Evolutionary conservation across 2,113 vertebrate genomes (phyloP).

Genomic region (Oenanthe oenanthe): DNA sequence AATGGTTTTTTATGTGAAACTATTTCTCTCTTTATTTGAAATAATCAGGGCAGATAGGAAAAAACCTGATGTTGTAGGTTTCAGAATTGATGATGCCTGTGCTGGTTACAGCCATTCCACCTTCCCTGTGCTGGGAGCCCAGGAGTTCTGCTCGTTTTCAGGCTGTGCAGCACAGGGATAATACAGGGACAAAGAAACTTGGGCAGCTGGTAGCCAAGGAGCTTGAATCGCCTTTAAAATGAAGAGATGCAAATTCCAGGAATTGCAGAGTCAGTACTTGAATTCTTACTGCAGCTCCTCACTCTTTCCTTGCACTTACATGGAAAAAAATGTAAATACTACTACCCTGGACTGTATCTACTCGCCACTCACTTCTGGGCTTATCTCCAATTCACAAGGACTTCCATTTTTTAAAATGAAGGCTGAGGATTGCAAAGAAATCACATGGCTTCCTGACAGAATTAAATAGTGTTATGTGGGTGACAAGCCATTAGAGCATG

Average conservation of each 20-base stretch:
- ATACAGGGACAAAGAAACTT: not conserved
- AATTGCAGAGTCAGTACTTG: not conserved
- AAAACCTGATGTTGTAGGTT: not conserved
- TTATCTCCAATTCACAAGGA: not conserved
- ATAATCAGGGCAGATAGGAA: not conserved
- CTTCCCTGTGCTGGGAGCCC: not conserved
- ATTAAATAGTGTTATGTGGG: not conserved
- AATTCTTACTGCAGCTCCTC: not conserved
- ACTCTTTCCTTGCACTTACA: not conserved
- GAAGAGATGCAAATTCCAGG: not conserved
- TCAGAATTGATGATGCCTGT: not conserved
- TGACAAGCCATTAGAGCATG: not conserved
- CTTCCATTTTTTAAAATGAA: not conserved
- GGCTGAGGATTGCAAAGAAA: not conserved
- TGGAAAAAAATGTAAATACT: not conserved
- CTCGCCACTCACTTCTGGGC: not conserved
- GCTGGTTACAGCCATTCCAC: fast-evolving
- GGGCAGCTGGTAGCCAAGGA: not conserved
- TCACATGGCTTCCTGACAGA: not conserved
- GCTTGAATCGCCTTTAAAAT: not conserved
- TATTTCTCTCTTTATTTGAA: not conserved
- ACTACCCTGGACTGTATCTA: not conserved
- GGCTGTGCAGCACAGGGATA: not conserved
- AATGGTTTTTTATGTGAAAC: not conserved
- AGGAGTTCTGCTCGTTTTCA: not conserved